Evolutionary conservation across 1,140 invertebrate genomes (phyloP), one percentile per base, ranked within the genome.

Genomic region (Fopius arisanus): DNA sequence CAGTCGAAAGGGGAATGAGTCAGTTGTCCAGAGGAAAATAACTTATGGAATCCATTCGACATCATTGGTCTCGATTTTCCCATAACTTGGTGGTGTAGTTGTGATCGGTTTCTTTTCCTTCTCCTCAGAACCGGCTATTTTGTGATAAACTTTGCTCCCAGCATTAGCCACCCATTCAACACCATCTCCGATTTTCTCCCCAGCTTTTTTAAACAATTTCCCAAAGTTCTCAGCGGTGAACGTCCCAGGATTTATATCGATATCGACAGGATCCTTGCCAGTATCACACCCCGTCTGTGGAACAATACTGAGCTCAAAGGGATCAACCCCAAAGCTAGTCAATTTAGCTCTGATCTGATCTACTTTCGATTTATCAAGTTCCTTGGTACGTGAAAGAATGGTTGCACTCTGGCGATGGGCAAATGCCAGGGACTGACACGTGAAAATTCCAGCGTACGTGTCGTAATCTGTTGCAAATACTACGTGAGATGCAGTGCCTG

Each of bases 341-440:
- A 95, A 79, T 63, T 90, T 90, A 0, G 87, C 84, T 10, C 93
- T 92, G 70, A 94, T 82, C 89, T 93, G 92, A 48, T 94, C 92
- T 3, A 94, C 73, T 59, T 89, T 90, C 3, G 89, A 84, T 81
- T 91, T 93, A 71, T 94, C 93, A 9, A 96, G 83, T 33, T 91
- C 91, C 43, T 91, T 91, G 7, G 83, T 89, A 67, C 94, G 89
- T 0, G 94, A 95, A 2, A 96, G 87, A 70, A 96, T 94, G 0
- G 94, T 94, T 0, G 93, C 94, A 2, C 93, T 94, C 67, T 92
- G 90, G 12, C 94, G 89, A 83, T 96, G 92, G 0, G 91, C 92
- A 72, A 95, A 92, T 0, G 89, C 86, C 14, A 95, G 77, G 81
- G 92, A 93, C 84, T 96, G 95, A 76, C 95, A 96, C 0, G 93